Base-by-base conservation (phyloP, 2,888 invertebrate genomes). In the Drepanosiphum platanoidis region DNA sequence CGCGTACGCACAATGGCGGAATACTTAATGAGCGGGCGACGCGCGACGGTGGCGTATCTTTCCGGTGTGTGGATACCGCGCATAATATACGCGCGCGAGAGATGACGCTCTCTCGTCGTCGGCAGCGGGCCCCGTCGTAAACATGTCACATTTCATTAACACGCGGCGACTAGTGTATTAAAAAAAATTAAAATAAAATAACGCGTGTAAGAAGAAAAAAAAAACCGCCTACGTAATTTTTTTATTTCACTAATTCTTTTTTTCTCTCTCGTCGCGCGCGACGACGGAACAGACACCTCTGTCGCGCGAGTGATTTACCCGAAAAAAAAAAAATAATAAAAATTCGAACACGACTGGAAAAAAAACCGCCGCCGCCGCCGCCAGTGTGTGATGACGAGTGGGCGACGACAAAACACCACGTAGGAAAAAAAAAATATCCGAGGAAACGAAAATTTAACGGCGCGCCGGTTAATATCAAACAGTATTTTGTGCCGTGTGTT, bases 111-210 rank as follows among this genome's bases (percentile, higher is more conserved):
- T 9, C 34, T 18, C 22, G 4, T 36, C 58, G 18, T n/a, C n/a
- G n/a, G 13, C 34, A n/a, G 34, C 27, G 52, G 8, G 70, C 30
- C 71, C 39, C 81, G 68, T 68, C 77, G 58, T 84, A 84, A 84
- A 84, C 77, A 84, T 58, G 84, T 84, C 84, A 84, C 84, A 84
- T 84, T 84, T 84, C 77, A 70, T 84, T 84, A 84, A 39, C 84
- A n/a, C 72, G 71, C 11, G 58, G 27, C 79, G 46, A 27, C n/a
- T n/a, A n/a, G 52, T 22, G 42, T 46, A 52, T 52, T 52, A 52
- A 52, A 52, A 15, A 18, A 18, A 52, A n/a, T 42, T 22, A 9
- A n/a, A n/a, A 13, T 27, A 30, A n/a, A 64, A 30, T 30, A 64
- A 61, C 8, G 7, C 52, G 27, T 27, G 46, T 27, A 13, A 30